phyloP scores from a whole-genome alignment of 2,113 vertebrate genomes.

The Epinephelus moara region DNA sequence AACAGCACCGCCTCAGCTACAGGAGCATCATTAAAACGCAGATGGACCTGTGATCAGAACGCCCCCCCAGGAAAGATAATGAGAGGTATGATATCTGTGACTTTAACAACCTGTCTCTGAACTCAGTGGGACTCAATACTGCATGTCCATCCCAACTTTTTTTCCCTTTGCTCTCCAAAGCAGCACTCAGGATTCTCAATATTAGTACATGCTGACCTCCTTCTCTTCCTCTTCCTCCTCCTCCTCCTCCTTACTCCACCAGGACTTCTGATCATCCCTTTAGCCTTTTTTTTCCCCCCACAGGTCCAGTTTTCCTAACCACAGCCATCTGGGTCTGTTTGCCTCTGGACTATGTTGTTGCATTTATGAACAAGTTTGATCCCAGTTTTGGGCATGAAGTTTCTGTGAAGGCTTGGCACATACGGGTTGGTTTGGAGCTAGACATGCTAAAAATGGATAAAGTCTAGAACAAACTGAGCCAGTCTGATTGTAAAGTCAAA shows the following conservation, averaged over 20 bases:
- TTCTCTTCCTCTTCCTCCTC: conserved; percentile 4
- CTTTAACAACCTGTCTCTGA: conserved; percentile 33
- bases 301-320: conserved; percentile 52
- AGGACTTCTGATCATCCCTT: conserved; percentile 58
- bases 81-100: conserved; percentile 15
- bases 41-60: conserved; percentile 33
- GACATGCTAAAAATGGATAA: neutral
- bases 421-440: neutral
- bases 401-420: neutral
- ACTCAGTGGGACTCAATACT: neutral
- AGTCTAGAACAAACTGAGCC: neutral
- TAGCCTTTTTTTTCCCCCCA: conserved; percentile 35
- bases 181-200: conserved; percentile 1
- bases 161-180: neutral
- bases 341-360: conserved; percentile 1
- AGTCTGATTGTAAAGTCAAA: neutral
- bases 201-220: conserved; percentile 17
- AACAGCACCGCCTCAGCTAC: neutral
- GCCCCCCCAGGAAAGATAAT: conserved; percentile 45
- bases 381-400: neutral
- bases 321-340: conserved; percentile 53
- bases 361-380: conserved; percentile 15
- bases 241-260: conserved; percentile 2
- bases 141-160: neutral
- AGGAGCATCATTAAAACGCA: conserved; percentile 41